Evolutionary conservation across 2,113 vertebrate species (phyloP).

Genomic region (Ornithorhynchus anatinus): DNA sequence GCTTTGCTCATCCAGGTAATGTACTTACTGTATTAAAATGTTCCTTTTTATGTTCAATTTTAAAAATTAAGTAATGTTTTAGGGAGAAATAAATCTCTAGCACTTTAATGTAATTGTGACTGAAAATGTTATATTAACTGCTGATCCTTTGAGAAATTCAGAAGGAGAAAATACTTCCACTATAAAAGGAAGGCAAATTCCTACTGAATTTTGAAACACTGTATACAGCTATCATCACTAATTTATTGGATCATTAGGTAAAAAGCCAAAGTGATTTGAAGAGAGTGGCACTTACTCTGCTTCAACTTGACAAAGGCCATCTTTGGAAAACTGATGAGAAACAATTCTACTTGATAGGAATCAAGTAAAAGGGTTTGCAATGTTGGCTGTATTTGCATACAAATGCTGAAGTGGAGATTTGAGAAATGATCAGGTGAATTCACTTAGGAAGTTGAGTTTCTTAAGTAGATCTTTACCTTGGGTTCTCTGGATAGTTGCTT

Average conservation of each 20-base stretch:
- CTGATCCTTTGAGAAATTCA: slow-evolving; percentile 66
- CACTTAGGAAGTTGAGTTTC: too few species aligned
- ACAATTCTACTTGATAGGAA: slow-evolving; percentile 4
- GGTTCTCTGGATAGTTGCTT: too few species aligned
- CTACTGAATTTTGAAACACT: slow-evolving; percentile 49
- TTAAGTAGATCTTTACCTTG: too few species aligned
- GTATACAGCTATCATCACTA: slow-evolving; percentile 46
- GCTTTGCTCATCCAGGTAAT: slow-evolving; percentile 43
- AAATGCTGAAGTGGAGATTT: slow-evolving; percentile 12
- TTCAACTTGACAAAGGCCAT: slow-evolving; percentile 39
- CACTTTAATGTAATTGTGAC: slow-evolving; percentile 68
- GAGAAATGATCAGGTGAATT: not conserved
- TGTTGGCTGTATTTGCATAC: not conserved
- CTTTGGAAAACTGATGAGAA: slow-evolving; percentile 49
- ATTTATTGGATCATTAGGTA: slow-evolving; percentile 65
- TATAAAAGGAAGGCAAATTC: slow-evolving; percentile 63
- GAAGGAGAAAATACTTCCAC: slow-evolving; percentile 67
- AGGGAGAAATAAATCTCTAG: slow-evolving; percentile 62
- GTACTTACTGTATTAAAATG: slow-evolving; percentile 72
- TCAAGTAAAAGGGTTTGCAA: not conserved
- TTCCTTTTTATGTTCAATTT: slow-evolving; percentile 67
- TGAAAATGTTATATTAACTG: slow-evolving; percentile 61
- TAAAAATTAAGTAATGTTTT: slow-evolving; percentile 64
- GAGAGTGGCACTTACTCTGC: slow-evolving; percentile 37
- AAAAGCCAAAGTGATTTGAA: slow-evolving; percentile 60